Percentiles rank a stretch among this genome's conserved stretches.
Evolutionary conservation across 2,797 vertebrate genomes (phyloP).

Genomic region (Squalus acanthias): DNA sequence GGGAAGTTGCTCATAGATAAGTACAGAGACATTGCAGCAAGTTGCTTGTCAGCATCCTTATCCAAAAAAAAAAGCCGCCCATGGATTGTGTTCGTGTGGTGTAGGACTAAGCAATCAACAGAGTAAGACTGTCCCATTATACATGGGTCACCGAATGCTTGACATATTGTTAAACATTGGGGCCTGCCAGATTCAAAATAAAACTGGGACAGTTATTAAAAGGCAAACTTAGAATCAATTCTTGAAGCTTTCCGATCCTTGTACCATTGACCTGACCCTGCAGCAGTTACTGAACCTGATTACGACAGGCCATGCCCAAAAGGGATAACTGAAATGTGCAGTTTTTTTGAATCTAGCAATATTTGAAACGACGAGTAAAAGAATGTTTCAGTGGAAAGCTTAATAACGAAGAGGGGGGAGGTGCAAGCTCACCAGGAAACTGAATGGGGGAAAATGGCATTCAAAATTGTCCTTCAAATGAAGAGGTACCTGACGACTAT

Average conservation of each 20-base stretch:
- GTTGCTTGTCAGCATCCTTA: not conserved
- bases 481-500: not conserved
- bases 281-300: not conserved
- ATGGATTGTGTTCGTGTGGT: not conserved
- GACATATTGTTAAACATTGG: not conserved
- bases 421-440: not conserved
- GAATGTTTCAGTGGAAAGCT: not conserved
- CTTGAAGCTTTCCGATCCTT: not conserved
- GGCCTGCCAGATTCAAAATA: not conserved
- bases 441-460: not conserved
- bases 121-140: not conserved
- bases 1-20: not conserved
- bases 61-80: not conserved
- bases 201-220: not conserved
- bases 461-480: not conserved
- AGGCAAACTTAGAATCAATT: not conserved
- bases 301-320: not conserved
- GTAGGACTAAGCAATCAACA: not conserved
- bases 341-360: not conserved
- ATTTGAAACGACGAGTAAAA: not conserved
- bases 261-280: not conserved
- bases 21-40: not conserved
- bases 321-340: not conserved
- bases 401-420: not conserved
- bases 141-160: not conserved